phyloP scores from a whole-genome alignment of 2,888 invertebrate species.

The Anodontia alba region DNA sequence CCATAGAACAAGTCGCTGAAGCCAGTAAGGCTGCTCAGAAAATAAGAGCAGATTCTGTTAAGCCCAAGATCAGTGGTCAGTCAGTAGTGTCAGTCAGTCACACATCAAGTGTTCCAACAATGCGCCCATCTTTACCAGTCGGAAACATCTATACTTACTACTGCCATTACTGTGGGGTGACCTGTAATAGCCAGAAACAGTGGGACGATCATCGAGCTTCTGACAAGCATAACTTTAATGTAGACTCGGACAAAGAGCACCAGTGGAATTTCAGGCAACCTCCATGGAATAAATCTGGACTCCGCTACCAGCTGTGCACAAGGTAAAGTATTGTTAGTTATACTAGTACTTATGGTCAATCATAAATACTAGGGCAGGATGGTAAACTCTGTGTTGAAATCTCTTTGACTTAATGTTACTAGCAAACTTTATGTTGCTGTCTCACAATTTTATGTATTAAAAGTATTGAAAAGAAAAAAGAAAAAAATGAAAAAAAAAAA shows the following conservation, averaged over 20 bases:
- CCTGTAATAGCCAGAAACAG: slow-evolving; percentile 79
- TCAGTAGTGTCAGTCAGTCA: slow-evolving; percentile 73
- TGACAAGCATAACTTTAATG: slow-evolving; percentile 79
- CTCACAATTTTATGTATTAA: no score
- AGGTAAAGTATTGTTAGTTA: slow-evolving; percentile 75
- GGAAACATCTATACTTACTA: slow-evolving; percentile 71
- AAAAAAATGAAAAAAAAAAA: no score
- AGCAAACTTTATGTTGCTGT: no score
- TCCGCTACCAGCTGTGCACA: slow-evolving; percentile 74
- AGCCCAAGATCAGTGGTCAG: slow-evolving; percentile 73
- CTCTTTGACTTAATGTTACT: no score
- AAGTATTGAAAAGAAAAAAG: no score
- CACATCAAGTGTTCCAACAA: background rate
- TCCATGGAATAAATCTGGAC: slow-evolving; percentile 76
- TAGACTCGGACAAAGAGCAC: slow-evolving; percentile 82
- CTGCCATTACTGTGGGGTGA: slow-evolving; percentile 78
- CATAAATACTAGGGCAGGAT: no score
- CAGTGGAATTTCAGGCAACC: slow-evolving; percentile 84
- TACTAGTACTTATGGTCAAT: no score
- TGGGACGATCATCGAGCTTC: slow-evolving; percentile 83
- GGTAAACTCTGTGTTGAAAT: no score
- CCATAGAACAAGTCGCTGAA: slow-evolving; percentile 67
- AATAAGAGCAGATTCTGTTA: slow-evolving; percentile 52
- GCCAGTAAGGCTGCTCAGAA: slow-evolving; percentile 68
- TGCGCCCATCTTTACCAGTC: slow-evolving; percentile 41